phyloP scores from a whole-genome alignment of 2,888 invertebrate species.

The Thera obeliscata region DNA sequence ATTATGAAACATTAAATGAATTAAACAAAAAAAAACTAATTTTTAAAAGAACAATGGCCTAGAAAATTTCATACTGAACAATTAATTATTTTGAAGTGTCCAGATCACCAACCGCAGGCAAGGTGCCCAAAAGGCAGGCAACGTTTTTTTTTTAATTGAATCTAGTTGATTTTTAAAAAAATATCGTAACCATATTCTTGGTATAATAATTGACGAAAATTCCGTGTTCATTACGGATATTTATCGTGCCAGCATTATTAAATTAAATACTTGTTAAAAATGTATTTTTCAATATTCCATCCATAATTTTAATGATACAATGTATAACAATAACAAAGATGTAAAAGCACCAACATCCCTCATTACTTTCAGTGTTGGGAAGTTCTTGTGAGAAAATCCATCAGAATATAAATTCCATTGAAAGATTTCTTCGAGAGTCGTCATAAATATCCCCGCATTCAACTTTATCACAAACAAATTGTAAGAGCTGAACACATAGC shows the following conservation, averaged over 20 bases:
- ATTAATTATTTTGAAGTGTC: no score
- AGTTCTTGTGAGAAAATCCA: slow-evolving; percentile 14
- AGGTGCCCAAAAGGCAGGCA: no score
- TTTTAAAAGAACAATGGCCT: no score
- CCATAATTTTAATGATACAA: slow-evolving; percentile 2
- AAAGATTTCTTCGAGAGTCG: slow-evolving; percentile 14
- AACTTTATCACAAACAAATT: slow-evolving; percentile 27
- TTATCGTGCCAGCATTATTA: background rate
- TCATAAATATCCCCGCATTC: slow-evolving; percentile 18
- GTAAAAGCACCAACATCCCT: slow-evolving; percentile 12
- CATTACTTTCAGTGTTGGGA: slow-evolving; percentile 21
- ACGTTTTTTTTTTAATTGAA: no score
- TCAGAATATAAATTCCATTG: slow-evolving; percentile 14
- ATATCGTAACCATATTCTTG: background rate
- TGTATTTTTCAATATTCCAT: background rate
- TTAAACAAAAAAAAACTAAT: no score
- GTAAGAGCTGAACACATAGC: slow-evolving; percentile 13
- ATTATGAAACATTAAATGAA: no score
- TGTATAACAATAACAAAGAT: slow-evolving; percentile 12
- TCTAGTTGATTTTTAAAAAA: no score
- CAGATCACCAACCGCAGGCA: no score
- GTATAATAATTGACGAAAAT: background rate
- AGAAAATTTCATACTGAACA: no score
- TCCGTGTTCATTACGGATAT: background rate
- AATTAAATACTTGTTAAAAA: slow-evolving; percentile 9